phyloP scores from a whole-genome alignment of 2,888 invertebrate species.

The Entomobrya proxima region DNA sequence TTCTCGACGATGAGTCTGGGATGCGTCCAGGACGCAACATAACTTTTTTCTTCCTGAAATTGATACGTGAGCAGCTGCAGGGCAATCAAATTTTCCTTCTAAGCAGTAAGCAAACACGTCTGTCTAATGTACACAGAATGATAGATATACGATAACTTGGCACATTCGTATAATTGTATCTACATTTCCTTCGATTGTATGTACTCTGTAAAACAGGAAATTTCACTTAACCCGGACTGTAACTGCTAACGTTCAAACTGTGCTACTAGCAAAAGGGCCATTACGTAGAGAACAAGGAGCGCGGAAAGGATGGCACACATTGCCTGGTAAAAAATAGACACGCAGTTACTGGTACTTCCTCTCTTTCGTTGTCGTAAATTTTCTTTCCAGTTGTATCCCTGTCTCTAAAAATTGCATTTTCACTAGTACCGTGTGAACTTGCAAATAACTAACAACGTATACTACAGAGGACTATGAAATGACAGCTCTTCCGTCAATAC shows the following conservation, averaged over 20 bases:
- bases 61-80: conserved; percentile 12
- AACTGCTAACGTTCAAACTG: too few species aligned
- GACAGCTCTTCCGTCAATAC: conserved; percentile 14
- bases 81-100: background rate
- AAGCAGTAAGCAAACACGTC: background rate
- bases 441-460: background rate
- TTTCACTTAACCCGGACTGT: background rate
- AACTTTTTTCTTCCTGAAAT: background rate
- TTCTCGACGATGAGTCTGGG: too few species aligned
- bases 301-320: background rate
- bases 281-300: background rate
- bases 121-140: background rate
- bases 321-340: background rate
- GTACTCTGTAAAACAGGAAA: conserved; percentile 7
- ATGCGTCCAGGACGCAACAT: too few species aligned
- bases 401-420: background rate
- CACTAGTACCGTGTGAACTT: background rate
- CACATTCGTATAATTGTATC: background rate
- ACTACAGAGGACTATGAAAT: background rate
- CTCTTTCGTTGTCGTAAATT: background rate
- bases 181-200: background rate
- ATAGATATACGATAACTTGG: background rate
- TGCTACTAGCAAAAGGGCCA: background rate
- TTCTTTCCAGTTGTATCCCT: background rate
- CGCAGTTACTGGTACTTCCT: background rate